Conservation (phyloP, 2,888 invertebrate species). For the Patella pellucida region DNA sequence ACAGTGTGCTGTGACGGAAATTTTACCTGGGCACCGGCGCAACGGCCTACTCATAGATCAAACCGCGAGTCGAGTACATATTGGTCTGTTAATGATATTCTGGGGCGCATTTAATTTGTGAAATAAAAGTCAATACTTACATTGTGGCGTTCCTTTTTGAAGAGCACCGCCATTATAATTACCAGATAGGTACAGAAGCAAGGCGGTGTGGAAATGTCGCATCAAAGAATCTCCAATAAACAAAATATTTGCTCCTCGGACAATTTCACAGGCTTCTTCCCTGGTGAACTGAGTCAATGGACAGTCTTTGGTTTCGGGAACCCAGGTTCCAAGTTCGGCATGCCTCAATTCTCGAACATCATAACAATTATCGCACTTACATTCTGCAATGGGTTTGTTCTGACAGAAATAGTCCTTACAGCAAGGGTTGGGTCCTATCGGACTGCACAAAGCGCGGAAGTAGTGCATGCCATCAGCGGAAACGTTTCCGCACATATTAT, state of each 20-base stretch:
- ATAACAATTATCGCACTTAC: neutral
- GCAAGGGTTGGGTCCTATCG: neutral
- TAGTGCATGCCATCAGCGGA: slow-evolving; percentile 1
- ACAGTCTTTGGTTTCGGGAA: neutral
- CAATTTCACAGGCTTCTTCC: slow-evolving; percentile 6
- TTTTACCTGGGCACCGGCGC: too few relatives aligned
- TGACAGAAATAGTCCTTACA: neutral
- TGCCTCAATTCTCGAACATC: neutral
- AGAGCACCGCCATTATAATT: neutral
- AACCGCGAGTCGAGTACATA: too few relatives aligned
- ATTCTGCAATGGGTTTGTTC: neutral
- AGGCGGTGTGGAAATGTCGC: neutral
- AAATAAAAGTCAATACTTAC: neutral
- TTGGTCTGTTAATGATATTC: too few relatives aligned
- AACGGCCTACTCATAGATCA: too few relatives aligned
- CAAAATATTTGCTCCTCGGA: neutral
- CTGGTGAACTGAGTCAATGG: neutral
- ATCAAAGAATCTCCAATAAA: neutral
- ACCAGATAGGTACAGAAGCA: neutral
- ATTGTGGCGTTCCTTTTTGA: neutral
- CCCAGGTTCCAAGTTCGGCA: slow-evolving; percentile 9
- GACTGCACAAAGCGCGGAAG: neutral
- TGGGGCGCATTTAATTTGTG: too few relatives aligned
- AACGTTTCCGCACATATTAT: neutral
- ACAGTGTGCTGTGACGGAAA: too few relatives aligned